phyloP scores from a whole-genome alignment of 1,140 invertebrate genomes.

The Callitettix versicolor region DNA sequence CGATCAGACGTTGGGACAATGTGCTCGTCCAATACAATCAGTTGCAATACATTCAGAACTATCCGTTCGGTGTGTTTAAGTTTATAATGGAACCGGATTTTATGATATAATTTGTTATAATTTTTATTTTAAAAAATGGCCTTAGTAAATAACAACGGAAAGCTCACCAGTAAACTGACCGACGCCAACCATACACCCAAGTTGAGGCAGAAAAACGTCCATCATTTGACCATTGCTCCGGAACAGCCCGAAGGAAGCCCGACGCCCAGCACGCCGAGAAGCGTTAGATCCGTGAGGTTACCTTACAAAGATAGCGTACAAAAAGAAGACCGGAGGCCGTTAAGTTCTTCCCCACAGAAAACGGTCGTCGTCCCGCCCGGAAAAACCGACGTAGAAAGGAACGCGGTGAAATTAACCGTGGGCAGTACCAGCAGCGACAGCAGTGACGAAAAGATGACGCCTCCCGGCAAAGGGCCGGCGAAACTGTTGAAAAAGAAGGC shows the following conservation, averaged over 20 bases:
- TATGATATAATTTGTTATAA: too few relatives aligned
- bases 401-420: conserved; percentile 10
- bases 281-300: background rate
- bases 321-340: background rate
- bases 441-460: conserved; percentile 16
- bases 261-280: background rate
- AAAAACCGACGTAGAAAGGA: background rate
- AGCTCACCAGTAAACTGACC: background rate
- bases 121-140: too few relatives aligned
- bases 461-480: conserved; percentile 10
- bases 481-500: background rate
- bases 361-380: conserved; percentile 16
- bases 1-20: too few relatives aligned
- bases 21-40: too few relatives aligned
- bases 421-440: conserved; percentile 17
- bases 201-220: background rate
- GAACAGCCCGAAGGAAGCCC: background rate
- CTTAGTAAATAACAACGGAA: background rate
- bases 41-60: too few relatives aligned
- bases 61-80: too few relatives aligned
- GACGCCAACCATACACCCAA: conserved; percentile 1
- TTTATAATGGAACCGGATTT: too few relatives aligned
- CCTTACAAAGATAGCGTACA: too few relatives aligned
- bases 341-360: conserved; percentile 9
- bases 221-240: background rate